phyloP scores from a whole-genome alignment of 2,113 vertebrate species.

The Ptyas mucosa region DNA sequence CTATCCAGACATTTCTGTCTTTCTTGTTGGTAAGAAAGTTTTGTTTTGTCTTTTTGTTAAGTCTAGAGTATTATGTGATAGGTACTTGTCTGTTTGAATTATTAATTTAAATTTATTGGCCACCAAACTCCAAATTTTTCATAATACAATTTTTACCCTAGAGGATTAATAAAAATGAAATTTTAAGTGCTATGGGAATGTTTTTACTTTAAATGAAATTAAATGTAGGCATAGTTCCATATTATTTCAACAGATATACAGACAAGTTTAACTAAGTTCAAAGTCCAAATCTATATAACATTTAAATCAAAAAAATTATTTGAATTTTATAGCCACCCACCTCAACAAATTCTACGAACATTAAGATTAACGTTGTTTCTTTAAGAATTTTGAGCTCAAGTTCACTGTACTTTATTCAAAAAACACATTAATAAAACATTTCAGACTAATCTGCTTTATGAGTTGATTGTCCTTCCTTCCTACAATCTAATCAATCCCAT shows the following conservation, averaged over 20 bases:
- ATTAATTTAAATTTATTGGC: too few species aligned
- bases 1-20: too few species aligned
- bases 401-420: background rate
- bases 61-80: too few species aligned
- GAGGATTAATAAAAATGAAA: background rate
- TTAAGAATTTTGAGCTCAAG: background rate
- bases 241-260: constrained; percentile 19
- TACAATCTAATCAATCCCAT: background rate
- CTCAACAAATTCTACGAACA: background rate
- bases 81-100: too few species aligned
- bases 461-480: background rate
- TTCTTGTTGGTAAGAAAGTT: too few species aligned
- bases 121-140: too few species aligned
- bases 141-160: background rate
- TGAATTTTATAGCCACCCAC: background rate
- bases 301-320: too few species aligned
- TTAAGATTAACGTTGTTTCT: background rate
- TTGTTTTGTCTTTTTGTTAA: too few species aligned
- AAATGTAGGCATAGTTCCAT: constrained; percentile 11
- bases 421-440: background rate
- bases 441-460: background rate
- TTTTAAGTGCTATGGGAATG: background rate
- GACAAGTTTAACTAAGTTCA: background rate
- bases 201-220: background rate
- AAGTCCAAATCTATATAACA: background rate